Evolutionary conservation across 2,113 vertebrate genomes (phyloP).

Genomic region (Oceanites oceanicus): DNA sequence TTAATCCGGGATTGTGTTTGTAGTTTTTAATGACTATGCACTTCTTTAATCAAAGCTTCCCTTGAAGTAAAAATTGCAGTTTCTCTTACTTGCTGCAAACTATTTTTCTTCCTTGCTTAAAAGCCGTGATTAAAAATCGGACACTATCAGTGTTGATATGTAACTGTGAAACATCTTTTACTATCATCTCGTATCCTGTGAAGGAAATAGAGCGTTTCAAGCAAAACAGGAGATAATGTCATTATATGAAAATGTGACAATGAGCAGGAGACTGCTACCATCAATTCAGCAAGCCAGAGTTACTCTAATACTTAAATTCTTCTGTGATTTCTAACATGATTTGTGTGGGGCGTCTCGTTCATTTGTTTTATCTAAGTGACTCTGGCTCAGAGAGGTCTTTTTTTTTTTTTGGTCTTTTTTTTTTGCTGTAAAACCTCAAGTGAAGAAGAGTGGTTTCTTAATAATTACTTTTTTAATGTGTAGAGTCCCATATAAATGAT

Average conservation of each 20-base stretch:
- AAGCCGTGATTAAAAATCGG: not conserved
- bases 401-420: not conserved
- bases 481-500: not conserved
- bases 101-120: not conserved
- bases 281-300: not conserved
- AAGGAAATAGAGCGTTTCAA: not conserved
- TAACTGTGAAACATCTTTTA: not conserved
- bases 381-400: not conserved
- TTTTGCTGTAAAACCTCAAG: not conserved
- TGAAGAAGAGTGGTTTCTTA: not conserved
- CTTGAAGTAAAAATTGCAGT: not conserved
- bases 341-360: not conserved
- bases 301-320: not conserved
- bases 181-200: not conserved
- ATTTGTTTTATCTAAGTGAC: not conserved
- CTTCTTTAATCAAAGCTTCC: not conserved
- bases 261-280: not conserved
- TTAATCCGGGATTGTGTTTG: not conserved
- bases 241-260: not conserved
- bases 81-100: not conserved
- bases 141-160: not conserved
- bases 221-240: not conserved
- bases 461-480: not conserved
- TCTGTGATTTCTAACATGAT: not conserved
- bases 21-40: not conserved